A percentile compares a stretch with the other conserved stretches of the same genome.
Conservation (phyloP, 2,888 invertebrate genomes). For the Monoplex corrugatus region DNA sequence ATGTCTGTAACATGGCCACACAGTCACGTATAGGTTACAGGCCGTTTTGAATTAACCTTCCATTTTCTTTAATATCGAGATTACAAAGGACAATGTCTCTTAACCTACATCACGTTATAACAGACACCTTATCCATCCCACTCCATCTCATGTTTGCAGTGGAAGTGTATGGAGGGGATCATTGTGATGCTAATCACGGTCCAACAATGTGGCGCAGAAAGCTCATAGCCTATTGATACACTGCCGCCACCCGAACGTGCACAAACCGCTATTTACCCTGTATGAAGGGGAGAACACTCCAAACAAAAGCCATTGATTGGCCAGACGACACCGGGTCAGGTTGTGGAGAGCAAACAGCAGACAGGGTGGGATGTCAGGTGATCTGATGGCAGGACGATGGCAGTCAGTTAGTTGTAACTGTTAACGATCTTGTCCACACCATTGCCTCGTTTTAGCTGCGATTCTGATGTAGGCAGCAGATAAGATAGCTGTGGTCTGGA, state of each 20-base stretch:
- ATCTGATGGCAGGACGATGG: background rate
- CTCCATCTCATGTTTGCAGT: background rate
- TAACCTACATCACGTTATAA: too few relatives aligned
- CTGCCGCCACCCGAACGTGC: constrained; percentile 39
- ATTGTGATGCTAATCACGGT: constrained; percentile 39
- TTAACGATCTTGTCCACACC: background rate
- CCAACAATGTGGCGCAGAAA: constrained; percentile 30
- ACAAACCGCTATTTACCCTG: constrained; percentile 38
- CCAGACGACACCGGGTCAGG: background rate
- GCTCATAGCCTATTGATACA: constrained; percentile 37
- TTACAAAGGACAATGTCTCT: background rate
- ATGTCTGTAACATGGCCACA: background rate
- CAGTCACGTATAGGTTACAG: background rate
- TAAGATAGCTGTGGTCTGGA: too few relatives aligned
- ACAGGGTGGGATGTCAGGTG: background rate
- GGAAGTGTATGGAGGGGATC: background rate
- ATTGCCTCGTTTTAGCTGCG: background rate
- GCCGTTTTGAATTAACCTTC: background rate
- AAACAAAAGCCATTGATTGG: constrained; percentile 30
- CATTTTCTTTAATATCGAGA: background rate
- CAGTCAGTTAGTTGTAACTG: background rate
- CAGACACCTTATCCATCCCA: too few relatives aligned
- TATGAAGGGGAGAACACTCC: constrained; percentile 46
- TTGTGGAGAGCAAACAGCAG: background rate
- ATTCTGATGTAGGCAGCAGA: too few relatives aligned